Base-by-base conservation (phyloP, 2,888 invertebrate genomes). In the Diarsia mendica region DNA sequence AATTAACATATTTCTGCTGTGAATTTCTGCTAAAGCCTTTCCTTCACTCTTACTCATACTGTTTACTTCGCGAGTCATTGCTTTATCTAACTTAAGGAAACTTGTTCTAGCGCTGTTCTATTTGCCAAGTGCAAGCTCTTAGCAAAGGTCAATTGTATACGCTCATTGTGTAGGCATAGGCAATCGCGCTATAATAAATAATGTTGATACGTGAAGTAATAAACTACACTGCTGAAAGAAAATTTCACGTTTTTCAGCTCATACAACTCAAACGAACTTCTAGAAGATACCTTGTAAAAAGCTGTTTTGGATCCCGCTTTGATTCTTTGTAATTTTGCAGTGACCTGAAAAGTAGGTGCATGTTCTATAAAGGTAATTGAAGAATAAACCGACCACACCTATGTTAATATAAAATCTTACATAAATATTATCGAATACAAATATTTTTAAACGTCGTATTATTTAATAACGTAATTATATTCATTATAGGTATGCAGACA, bases 1-100 rank as follows among this genome's bases (percentile, higher is more conserved):
- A 95, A 95, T 96, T 95, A 95, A 93, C 95, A 95, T 95, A 94
- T 93, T 92, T 93, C 92, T 85, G 90, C 89, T 77, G 87, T 75
- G 87, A 87, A 89, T 90, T 92, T 92, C 89, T 89, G 90, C 88
- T 89, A 91, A 92, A 91, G 92, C 91, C 90, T 93, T 94, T 92
- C 90, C 92, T 91, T 93, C 91, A 93, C 91, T 92, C 92, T 93
- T 94, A 94, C 92, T 93, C 92, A 92, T 84, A 71, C 84, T 89
- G 86, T 85, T 87, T 89, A 86, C 84, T 75, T 84, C 84, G 76
- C 87, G 85, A 89, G 84, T 90, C 90, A 90, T 88, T 77, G 86
- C 75, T 79, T 87, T 85, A 86, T 87, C 87, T 82, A 79, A 89
- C 79, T 84, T 84, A 75, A 83, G 79, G 78, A 82, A 85, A 81